Percentiles rank a stretch among this genome's conserved stretches.
Evolutionary conservation across 2,797 vertebrate species (phyloP).

Genomic region (Petrocephalus schoutedeni): DNA sequence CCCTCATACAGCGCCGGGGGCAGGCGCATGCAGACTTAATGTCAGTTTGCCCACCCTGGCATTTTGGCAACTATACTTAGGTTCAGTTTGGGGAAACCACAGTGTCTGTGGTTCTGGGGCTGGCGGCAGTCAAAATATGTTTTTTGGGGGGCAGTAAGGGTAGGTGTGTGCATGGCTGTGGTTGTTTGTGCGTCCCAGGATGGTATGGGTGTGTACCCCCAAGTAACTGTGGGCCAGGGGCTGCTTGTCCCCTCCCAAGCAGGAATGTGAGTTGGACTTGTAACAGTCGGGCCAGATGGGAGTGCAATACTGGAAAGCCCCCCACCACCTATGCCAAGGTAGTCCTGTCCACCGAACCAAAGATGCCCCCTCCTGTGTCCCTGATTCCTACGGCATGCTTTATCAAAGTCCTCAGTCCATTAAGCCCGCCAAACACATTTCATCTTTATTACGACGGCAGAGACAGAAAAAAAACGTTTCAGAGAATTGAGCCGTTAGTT

Average conservation of each 20-base stretch:
- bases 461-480: conserved; percentile 21
- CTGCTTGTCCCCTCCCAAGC: background rate
- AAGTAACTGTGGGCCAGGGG: conserved; percentile 29
- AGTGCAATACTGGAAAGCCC: background rate
- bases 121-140: conserved; percentile 20
- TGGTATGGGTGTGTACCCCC: conserved; percentile 22
- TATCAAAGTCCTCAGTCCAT: conserved; percentile 12
- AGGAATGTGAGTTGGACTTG: background rate
- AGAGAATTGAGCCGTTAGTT: conserved; percentile 21
- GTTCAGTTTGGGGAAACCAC: conserved; percentile 8
- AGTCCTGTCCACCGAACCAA: background rate
- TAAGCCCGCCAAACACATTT: conserved; percentile 20
- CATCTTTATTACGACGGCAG: conserved; percentile 21
- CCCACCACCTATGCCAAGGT: background rate
- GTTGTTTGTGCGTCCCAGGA: background rate
- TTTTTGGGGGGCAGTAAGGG: background rate
- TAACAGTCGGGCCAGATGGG: background rate
- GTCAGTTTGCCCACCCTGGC: background rate
- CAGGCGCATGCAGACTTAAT: background rate
- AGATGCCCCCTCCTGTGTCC: background rate
- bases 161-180: conserved; percentile 20
- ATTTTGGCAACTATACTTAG: conserved; percentile 9
- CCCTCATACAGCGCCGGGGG: background rate
- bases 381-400: conserved; percentile 10
- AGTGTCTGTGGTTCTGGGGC: conserved; percentile 9